phyloP scores from a whole-genome alignment of 2,888 invertebrate genomes.

The Oscheius sp. region DNA sequence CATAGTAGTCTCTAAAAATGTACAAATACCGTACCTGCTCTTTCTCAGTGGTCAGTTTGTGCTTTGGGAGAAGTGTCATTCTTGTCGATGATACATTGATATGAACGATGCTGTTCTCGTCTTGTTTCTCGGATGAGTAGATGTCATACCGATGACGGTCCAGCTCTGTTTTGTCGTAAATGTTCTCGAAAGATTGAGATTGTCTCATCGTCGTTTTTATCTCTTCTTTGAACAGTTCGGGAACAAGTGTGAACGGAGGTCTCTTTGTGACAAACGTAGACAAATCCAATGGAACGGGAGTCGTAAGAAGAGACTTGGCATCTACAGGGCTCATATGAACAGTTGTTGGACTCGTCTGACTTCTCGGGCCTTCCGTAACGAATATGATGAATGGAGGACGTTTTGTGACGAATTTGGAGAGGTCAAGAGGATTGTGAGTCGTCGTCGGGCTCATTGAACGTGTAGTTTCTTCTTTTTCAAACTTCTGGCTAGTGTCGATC shows the following conservation, averaged over 20 bases:
- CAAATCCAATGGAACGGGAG: slow-evolving; percentile 19
- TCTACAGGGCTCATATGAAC: not conserved
- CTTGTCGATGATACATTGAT: not conserved
- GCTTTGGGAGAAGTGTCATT: not conserved
- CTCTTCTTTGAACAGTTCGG: slow-evolving; percentile 10
- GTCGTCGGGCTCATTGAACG: not conserved
- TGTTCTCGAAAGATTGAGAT: slow-evolving; percentile 4
- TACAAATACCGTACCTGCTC: slow-evolving; percentile 1
- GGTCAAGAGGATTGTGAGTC: slow-evolving; percentile 9
- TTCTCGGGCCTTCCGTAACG: not conserved
- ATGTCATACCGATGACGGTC: slow-evolving; percentile 16
- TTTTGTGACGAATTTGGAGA: slow-evolving; percentile 26
- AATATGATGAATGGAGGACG: slow-evolving; percentile 15
- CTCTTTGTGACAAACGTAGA: slow-evolving; percentile 27
- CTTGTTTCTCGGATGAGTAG: not conserved
- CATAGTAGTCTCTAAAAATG: not conserved
- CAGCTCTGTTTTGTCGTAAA: not conserved
- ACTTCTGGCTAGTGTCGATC: slow-evolving; percentile 19
- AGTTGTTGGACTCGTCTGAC: not conserved
- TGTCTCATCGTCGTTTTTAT: not conserved
- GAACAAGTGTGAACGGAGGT: slow-evolving; percentile 25
- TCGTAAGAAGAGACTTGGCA: not conserved
- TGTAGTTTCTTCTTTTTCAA: not conserved
- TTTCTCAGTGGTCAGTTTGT: slow-evolving; percentile 6
- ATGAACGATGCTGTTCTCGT: not conserved